phyloP scores from a whole-genome alignment of 2,113 vertebrate genomes.

The Cyanistes caeruleus region DNA sequence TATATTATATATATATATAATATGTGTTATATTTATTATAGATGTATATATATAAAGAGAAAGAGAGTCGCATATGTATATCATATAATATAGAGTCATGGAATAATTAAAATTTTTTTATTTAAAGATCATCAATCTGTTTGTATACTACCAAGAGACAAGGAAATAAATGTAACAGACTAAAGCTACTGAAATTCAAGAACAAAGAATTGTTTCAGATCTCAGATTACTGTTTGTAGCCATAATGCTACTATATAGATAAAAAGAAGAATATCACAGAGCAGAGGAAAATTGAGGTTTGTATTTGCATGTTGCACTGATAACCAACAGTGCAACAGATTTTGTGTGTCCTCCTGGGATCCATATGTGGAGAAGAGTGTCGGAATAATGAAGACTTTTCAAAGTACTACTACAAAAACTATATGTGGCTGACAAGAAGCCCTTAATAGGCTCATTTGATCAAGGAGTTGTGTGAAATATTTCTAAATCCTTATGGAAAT shows the following conservation, averaged over 20 bases:
- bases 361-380: background rate
- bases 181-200: background rate
- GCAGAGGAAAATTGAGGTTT: background rate
- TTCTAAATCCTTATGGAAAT: background rate
- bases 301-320: background rate
- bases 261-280: background rate
- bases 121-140: background rate
- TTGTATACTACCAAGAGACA: background rate
- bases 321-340: too few relatives aligned
- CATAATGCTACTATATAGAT: background rate
- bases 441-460: background rate
- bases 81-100: background rate
- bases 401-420: background rate
- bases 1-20: background rate
- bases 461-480: background rate
- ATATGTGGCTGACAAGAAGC: background rate
- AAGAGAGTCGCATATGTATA: too few relatives aligned
- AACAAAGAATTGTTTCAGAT: background rate
- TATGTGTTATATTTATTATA: too few relatives aligned
- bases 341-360: background rate
- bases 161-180: background rate
- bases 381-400: background rate
- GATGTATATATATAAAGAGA: background rate
- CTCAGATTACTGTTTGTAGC: background rate
- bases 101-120: background rate